Evolutionary conservation across 2,888 invertebrate genomes (phyloP).

Genomic region (Lepidochrysops patricia): DNA sequence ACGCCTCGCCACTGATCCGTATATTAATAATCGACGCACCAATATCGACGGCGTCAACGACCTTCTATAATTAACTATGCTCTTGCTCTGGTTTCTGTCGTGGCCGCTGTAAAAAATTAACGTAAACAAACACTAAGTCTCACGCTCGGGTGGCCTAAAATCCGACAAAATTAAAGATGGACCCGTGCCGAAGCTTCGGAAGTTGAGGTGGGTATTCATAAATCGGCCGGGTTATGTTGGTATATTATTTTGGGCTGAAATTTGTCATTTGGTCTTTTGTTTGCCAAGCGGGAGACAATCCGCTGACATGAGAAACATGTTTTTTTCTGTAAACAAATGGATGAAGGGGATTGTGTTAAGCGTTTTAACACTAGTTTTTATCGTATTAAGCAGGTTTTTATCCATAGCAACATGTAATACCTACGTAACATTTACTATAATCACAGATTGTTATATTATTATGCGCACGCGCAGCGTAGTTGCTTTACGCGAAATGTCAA

Average conservation of each 20-base stretch:
- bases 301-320: slow-evolving; percentile 13
- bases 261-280: slow-evolving; percentile 42
- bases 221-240: slow-evolving; percentile 30
- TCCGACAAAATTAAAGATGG: slow-evolving; percentile 34
- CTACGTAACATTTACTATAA: too few relatives aligned
- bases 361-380: not conserved
- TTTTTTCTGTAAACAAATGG: not conserved
- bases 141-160: slow-evolving; percentile 64
- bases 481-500: not conserved
- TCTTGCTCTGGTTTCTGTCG: slow-evolving; percentile 71
- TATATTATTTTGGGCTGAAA: slow-evolving; percentile 33
- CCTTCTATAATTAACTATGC: slow-evolving; percentile 61
- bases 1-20: too few relatives aligned
- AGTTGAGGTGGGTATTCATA: slow-evolving; percentile 19
- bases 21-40: not conserved
- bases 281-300: slow-evolving; percentile 27
- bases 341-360: not conserved
- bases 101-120: slow-evolving; percentile 69
- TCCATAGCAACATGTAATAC: too few relatives aligned
- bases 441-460: too few relatives aligned
- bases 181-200: slow-evolving; percentile 20
- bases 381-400: not conserved
- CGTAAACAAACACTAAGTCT: slow-evolving; percentile 64
- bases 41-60: slow-evolving; percentile 46
- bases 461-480: not conserved